Percentiles rank a stretch among this genome's conserved stretches.
These are phyloP conservation scores for Psix sp. DNA, from an alignment of 1,140 invertebrate species.

Conservation along the genomic window DNA sequence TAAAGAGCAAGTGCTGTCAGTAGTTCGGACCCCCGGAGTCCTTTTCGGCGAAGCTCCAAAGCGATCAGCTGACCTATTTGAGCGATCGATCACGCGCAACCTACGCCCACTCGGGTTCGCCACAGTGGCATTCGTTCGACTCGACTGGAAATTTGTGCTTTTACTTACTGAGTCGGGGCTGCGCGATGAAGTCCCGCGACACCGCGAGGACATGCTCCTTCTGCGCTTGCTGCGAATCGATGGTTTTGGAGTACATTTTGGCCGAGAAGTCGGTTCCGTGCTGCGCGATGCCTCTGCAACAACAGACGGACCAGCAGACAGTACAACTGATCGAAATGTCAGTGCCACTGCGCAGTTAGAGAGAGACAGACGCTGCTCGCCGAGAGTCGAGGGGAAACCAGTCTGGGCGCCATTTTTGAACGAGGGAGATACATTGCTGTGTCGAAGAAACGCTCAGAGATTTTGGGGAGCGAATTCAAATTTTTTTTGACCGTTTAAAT, in stretches of 20 bases:
- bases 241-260: conserved; percentile 69
- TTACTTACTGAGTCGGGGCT: conserved; percentile 96
- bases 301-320: conserved; percentile 78
- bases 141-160: background rate
- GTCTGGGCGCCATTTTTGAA: background rate
- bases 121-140: conserved; percentile 5
- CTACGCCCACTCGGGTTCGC: conserved; percentile 67
- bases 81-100: conserved; percentile 67
- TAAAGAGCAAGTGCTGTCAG: too few relatives aligned
- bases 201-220: conserved; percentile 93
- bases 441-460: background rate
- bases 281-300: conserved; percentile 30
- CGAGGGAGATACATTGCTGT: background rate
- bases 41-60: conserved; percentile 1
- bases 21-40: too few relatives aligned
- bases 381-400: background rate
- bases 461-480: too few relatives aligned
- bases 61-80: conserved; percentile 71
- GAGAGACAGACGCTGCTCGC: conserved; percentile 10
- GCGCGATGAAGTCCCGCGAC: conserved; percentile 96
- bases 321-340: conserved; percentile 71
- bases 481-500: too few relatives aligned
- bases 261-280: conserved; percentile 10
- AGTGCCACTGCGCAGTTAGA: conserved; percentile 69
- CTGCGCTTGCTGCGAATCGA: conserved; percentile 78